Conservation (phyloP, 2,113 vertebrate species). For the Crocuta crocuta region DNA sequence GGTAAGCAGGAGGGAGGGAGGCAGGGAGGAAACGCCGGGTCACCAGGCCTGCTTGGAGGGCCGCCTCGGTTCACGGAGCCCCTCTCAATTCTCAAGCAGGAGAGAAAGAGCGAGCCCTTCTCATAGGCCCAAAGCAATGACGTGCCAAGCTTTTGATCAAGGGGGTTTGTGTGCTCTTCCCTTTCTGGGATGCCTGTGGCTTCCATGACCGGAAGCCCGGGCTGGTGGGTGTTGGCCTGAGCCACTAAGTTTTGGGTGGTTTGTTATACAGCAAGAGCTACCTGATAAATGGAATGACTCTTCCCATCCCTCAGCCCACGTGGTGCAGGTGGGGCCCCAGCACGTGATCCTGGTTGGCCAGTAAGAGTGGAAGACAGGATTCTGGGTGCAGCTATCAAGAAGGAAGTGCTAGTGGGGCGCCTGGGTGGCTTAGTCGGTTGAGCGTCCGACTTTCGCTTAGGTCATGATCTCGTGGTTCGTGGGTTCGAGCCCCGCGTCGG, state of each 20-base stretch:
- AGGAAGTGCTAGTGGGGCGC: background rate
- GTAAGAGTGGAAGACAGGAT: background rate
- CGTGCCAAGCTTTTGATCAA: too few species aligned
- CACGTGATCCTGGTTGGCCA: background rate
- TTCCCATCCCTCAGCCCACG: too few species aligned
- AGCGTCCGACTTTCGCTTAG: too few species aligned
- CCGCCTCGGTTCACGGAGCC: background rate
- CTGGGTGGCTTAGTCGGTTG: too few species aligned
- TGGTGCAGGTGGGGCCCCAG: background rate
- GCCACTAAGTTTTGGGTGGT: background rate
- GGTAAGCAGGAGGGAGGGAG: background rate
- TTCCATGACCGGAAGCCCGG: background rate
- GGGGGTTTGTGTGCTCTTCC: background rate
- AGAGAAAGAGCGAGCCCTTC: background rate
- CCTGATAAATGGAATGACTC: background rate
- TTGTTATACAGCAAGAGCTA: background rate
- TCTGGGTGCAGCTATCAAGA: background rate
- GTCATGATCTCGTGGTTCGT: too few species aligned
- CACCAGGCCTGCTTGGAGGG: background rate
- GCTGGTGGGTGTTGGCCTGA: background rate
- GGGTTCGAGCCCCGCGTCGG: too few species aligned
- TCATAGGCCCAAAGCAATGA: accelerated
- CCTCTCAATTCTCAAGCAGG: background rate
- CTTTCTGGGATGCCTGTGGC: background rate
- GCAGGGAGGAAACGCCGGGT: background rate